phyloP scores from a whole-genome alignment of 2,888 invertebrate genomes.

The Baronia brevicornis region DNA sequence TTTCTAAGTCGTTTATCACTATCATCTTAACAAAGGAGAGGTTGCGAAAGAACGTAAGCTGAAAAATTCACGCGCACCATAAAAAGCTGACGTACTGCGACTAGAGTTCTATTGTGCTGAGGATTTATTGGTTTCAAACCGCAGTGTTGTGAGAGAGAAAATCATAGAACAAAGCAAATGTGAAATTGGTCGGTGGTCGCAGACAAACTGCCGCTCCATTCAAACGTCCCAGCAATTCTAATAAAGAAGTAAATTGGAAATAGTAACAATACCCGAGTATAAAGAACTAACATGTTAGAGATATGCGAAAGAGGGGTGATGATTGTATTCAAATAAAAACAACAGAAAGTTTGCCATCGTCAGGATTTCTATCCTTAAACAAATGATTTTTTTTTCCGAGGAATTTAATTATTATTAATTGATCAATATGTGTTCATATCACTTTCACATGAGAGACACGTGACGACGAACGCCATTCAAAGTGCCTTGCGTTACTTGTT shows the following conservation, averaged over 20 bases:
- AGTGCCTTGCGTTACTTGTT: no score
- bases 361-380: no score
- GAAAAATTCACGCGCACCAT: constrained; percentile 28
- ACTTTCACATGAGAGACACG: no score
- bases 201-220: constrained; percentile 36
- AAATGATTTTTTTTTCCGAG: no score
- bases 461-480: no score
- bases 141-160: constrained; percentile 39
- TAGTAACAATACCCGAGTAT: constrained; percentile 29
- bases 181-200: constrained; percentile 24
- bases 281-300: no score
- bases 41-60: constrained; percentile 19
- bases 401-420: no score
- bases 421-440: no score
- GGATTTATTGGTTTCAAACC: constrained; percentile 46
- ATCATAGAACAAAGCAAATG: constrained; percentile 39
- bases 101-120: constrained; percentile 33
- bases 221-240: constrained; percentile 36
- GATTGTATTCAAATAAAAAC: no score
- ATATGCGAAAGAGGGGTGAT: no score
- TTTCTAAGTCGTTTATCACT: constrained; percentile 8
- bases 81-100: constrained; percentile 35
- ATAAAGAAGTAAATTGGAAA: constrained; percentile 45
- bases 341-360: no score
- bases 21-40: constrained; percentile 7